Evolutionary conservation across 2,888 invertebrate genomes (phyloP), one percentile per base, ranked within the genome.

Genomic region (Drosophila pseudotakahashii): DNA sequence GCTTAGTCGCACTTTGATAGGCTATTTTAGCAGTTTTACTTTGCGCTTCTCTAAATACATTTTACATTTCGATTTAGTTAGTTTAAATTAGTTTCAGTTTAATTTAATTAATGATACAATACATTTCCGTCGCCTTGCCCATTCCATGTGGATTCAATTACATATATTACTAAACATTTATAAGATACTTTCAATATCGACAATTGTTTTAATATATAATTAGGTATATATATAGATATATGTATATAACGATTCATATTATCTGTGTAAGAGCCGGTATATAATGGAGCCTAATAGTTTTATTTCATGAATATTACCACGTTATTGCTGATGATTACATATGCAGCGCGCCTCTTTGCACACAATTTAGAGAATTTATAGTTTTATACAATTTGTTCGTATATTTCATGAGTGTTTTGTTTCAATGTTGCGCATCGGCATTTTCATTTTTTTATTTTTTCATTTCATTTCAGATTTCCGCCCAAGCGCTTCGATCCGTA

Each of bases 141-240:
- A 7, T 47, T 50, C 57, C 55, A 73, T 71, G 57, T 60, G 73
- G 68, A 53, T 67, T 77, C 77, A 80, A 76, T 78, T 81, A 73
- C 54, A 72, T 51, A 58, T 88, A 84, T 81, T 79, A 66, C 84
- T 88, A 84, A 84, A 84, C 84, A 84, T 88, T 80, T 83, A 83
- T 83, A 83, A 70, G 88, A 86, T 86, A 86, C 77, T 85, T 69
- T 70, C 81, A 75, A 80, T 88, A 84, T 84, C 84, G 84, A 84
- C 84, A 84, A 81, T 84, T 83, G 72, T 66, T 81, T 83, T 88
- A 80, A 64, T 75, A 64, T 59, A 52, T 77, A 60, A 62, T 63
- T 69, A 63, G 63, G 42, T 79, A 77, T 77, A 51, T 77, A 51
- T 63, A 64, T 75, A 59, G 42, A 42, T 42, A 42, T 42, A 47